Base-by-base conservation (phyloP, 2,113 vertebrate genomes). In the Aegotheles bennettii region DNA sequence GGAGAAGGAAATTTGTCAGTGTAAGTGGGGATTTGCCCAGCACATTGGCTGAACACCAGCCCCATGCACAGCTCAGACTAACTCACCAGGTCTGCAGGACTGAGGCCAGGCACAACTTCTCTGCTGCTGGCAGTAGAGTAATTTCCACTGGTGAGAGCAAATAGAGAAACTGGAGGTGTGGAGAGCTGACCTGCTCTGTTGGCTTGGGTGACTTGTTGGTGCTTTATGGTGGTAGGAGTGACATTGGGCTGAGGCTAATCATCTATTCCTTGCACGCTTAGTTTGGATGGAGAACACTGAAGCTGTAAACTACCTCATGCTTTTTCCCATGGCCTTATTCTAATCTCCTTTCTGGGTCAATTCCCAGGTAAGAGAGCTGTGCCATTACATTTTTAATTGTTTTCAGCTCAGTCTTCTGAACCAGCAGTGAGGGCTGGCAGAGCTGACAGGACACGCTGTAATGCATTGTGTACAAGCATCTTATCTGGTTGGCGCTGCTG, bases 281-380 rank as follows among this genome's bases (percentile, higher is more conserved):
- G 57, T 31, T 78, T 3, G 3, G 60, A 7, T 23, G 50, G 45
- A 69, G 71, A 83, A 7, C 48, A 8, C 43, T 47, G 56, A 10
- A 48, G 59, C 76, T 89, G 45, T 51, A 33, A 90, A 17, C 45
- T 43, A 3, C 59, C 54, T 89, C 47, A 2, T 53, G 73, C 45
- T 69, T 69, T 69, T 86, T 53, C 48, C 54, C 33, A 20, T 26
- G 47, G 76, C 67, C 28, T 77, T 69, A 9, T 48, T 84, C 31
- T 64, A 38, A 50, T 84, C 93, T 91, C 36, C 76, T 92, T 77
- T 91, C 93, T 90, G 89, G 73, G 94, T 92, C 64, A 91, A 4
- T 91, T 94, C 92, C 93, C 87, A 61, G 87, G 84, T 91, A 91
- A 48, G 81, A 88, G 70, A 84, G 69, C 61, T 10, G 2, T 50